Conservation (phyloP, 2,797 vertebrate genomes). For the Notolabrus celidotus region DNA sequence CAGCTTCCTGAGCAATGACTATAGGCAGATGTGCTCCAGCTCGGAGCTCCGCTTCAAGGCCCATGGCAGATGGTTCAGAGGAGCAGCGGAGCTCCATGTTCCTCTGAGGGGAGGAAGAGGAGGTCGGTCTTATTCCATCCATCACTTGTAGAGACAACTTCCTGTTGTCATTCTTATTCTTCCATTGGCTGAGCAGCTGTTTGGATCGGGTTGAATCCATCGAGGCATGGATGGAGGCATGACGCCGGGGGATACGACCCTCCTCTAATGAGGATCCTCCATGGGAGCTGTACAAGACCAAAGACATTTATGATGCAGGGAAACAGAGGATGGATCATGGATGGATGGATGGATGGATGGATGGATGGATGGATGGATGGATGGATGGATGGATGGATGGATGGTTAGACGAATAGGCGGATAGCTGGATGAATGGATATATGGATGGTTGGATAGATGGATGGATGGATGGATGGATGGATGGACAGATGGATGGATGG, state of each 20-base stretch:
- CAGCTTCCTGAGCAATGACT: conserved; percentile 82
- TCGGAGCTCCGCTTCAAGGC: conserved; percentile 82
- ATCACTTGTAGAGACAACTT: conserved; percentile 94
- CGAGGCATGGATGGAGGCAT: conserved; percentile 92
- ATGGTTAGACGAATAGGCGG: no score
- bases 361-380: no score
- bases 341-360: no score
- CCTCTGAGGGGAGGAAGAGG: conserved; percentile 90
- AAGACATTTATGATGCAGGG: background rate
- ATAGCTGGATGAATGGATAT: no score
- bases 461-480: no score
- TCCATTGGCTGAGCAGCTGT: conserved; percentile 96
- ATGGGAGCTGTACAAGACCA: conserved; percentile 67
- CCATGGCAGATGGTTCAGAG: conserved; percentile 91
- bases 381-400: no score
- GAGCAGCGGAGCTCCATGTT: conserved; percentile 92
- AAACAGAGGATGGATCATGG: background rate
- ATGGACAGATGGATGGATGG: no score
- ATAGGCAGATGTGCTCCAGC: conserved; percentile 76
- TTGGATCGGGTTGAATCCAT: conserved; percentile 96
- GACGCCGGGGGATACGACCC: conserved; percentile 87
- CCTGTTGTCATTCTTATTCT: conserved; percentile 93
- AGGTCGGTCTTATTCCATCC: conserved; percentile 86
- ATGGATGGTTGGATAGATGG: no score
- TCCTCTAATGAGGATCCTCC: conserved; percentile 89